Percentiles rank a stretch among this genome's conserved stretches.
Evolutionary conservation across 2,888 invertebrate species (phyloP).

Genomic region (Charanyca ferruginea): DNA sequence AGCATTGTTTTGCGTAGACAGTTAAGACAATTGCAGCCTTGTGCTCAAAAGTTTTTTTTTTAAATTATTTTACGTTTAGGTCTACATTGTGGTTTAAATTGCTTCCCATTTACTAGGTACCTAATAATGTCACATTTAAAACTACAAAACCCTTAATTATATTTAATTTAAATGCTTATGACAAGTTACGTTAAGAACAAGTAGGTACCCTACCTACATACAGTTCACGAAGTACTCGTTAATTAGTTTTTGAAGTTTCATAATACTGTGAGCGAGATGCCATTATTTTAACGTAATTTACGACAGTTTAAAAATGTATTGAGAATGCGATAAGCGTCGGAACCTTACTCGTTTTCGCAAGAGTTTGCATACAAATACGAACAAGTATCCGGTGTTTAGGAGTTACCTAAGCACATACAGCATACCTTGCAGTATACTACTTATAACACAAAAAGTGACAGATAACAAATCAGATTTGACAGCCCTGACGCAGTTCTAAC

Average conservation of each 20-base stretch:
- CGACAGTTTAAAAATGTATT: conserved; percentile 72
- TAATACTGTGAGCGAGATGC: conserved; percentile 36
- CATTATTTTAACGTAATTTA: conserved; percentile 66
- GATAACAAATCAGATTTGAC: conserved; percentile 17
- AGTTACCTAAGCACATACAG: conserved; percentile 51
- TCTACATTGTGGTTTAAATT: conserved; percentile 5
- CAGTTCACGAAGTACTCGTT: conserved; percentile 10
- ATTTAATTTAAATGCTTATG: conserved; percentile 16
- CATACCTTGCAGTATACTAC: conserved; percentile 4
- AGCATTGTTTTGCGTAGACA: conserved; percentile 14
- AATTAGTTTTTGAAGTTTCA: conserved; percentile 37
- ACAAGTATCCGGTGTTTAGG: conserved; percentile 59
- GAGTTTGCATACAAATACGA: conserved; percentile 67
- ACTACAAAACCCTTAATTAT: conserved; percentile 3
- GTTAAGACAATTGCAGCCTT: conserved; percentile 23
- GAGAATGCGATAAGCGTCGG: conserved; percentile 81
- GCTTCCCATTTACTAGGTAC: conserved; percentile 8
- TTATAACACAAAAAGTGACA: not conserved
- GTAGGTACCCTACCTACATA: not conserved
- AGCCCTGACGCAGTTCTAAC: conserved; percentile 29
- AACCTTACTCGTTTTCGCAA: conserved; percentile 78
- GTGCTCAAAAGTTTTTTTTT: conserved; percentile 12
- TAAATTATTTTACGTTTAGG: not conserved
- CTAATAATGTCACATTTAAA: conserved; percentile 10
- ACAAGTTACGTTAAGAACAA: conserved; percentile 24